phyloP scores from a whole-genome alignment of 1,140 invertebrate species.

The Heliconius melpomene region DNA sequence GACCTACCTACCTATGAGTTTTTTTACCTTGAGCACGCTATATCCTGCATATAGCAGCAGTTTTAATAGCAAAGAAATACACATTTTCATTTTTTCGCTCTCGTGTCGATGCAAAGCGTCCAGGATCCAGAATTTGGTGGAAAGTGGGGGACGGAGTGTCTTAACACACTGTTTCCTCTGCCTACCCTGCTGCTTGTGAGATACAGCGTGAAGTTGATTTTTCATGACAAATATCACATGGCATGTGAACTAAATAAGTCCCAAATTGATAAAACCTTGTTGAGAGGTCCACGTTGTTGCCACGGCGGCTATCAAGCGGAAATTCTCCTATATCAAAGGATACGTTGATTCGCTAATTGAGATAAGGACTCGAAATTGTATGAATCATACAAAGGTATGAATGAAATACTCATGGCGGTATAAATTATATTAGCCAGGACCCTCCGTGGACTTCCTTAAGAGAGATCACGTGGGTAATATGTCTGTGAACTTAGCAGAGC shows the following conservation, averaged over 20 bases:
- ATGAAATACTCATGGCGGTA: not conserved
- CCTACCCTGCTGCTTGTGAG: too few species aligned
- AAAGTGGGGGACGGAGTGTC: too few species aligned
- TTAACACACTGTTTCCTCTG: too few species aligned
- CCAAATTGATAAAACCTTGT: not conserved
- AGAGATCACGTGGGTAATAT: not conserved
- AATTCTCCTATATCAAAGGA: slow-evolving; percentile 3
- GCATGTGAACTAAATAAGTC: not conserved
- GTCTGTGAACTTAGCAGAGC: too few species aligned
- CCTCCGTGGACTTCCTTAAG: not conserved
- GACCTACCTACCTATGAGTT: not conserved
- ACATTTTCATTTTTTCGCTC: too few species aligned
- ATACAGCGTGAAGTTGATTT: too few species aligned
- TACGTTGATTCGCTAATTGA: slow-evolving; percentile 7
- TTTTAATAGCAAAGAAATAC: too few species aligned
- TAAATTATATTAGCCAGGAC: not conserved
- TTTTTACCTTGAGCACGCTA: not conserved
- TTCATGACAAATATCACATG: not conserved
- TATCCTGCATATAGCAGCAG: too few species aligned
- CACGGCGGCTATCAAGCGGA: not conserved
- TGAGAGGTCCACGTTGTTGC: slow-evolving; percentile 7
- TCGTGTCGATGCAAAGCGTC: too few species aligned
- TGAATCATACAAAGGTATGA: slow-evolving; percentile 14
- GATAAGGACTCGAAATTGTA: slow-evolving; percentile 8
- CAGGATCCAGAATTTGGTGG: too few species aligned